Conservation (phyloP, 1,140 invertebrate genomes). For the Drosophila bocki region DNA sequence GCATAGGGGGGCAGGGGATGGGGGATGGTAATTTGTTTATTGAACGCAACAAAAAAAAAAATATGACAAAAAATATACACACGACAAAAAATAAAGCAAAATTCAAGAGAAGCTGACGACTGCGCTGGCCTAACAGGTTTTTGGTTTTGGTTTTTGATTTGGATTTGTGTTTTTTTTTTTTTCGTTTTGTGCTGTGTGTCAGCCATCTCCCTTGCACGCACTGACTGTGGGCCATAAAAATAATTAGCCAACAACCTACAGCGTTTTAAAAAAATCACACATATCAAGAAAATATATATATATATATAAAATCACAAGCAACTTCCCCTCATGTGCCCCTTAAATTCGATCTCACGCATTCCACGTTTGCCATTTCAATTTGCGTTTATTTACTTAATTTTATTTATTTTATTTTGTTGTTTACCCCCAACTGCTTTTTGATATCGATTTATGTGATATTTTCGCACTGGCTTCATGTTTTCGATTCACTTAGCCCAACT, state of each 20-base stretch:
- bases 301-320: constrained; percentile 5
- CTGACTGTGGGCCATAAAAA: constrained; percentile 28
- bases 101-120: constrained; percentile 44
- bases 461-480: constrained; percentile 44
- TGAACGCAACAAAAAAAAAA: constrained; percentile 39
- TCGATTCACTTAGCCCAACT: constrained; percentile 22
- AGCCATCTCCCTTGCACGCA: constrained; percentile 25
- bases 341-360: constrained; percentile 48
- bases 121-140: constrained; percentile 71
- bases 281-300: not conserved
- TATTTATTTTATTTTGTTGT: constrained; percentile 6
- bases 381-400: constrained; percentile 51
- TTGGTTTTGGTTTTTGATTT: constrained; percentile 40
- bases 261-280: constrained; percentile 28
- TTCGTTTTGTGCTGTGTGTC: not conserved
- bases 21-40: constrained; percentile 69
- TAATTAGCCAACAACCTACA: constrained; percentile 49
- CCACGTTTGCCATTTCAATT: constrained; percentile 60
- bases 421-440: constrained; percentile 1
- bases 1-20: constrained; percentile 2
- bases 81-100: constrained; percentile 47
- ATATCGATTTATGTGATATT: constrained; percentile 20
- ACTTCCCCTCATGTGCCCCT: constrained; percentile 31
- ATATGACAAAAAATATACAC: constrained; percentile 19
- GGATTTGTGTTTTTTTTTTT: constrained; percentile 20